A percentile compares a stretch with the other conserved stretches of the same genome.
These are phyloP conservation scores for Etheostoma cragini DNA, from an alignment of 2,113 vertebrate genomes.

Conservation along the genomic window DNA sequence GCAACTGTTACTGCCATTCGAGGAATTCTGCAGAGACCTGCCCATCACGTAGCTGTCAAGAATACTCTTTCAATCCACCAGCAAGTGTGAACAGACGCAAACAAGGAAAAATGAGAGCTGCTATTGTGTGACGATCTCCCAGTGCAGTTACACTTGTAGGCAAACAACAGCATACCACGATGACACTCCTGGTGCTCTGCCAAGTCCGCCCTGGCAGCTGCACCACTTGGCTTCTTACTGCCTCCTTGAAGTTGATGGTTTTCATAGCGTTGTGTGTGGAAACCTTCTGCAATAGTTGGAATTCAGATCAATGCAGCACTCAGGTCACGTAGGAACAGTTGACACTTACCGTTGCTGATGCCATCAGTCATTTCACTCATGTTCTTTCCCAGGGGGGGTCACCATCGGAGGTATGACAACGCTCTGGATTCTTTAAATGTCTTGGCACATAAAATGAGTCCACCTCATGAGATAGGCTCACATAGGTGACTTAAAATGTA, in stretches of 20 bases:
- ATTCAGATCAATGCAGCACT: constrained; percentile 19
- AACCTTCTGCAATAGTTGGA: constrained; percentile 15
- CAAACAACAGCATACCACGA: constrained; percentile 75
- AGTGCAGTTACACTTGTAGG: constrained; percentile 62
- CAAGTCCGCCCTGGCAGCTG: constrained; percentile 53
- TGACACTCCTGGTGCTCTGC: constrained; percentile 68
- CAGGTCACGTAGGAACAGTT: background rate
- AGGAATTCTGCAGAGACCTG: constrained; percentile 65
- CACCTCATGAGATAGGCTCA: background rate
- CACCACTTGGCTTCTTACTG: constrained; percentile 31
- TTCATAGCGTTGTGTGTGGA: background rate
- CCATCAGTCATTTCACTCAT: background rate
- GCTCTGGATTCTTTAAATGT: constrained; percentile 33
- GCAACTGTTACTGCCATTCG: constrained; percentile 21
- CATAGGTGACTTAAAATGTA: background rate
- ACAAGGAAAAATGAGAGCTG: constrained; percentile 59
- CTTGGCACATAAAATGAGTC: constrained; percentile 22
- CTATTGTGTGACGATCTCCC: constrained; percentile 69
- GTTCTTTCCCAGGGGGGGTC: background rate
- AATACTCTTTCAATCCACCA: constrained; percentile 53
- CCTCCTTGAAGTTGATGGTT: constrained; percentile 40
- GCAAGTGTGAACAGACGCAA: constrained; percentile 58
- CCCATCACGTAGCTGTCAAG: constrained; percentile 52
- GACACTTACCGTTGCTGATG: background rate
- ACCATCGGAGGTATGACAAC: background rate